Evolutionary conservation across 1,140 invertebrate species (phyloP).

Genomic region (Pseudomyrmex gracilis): DNA sequence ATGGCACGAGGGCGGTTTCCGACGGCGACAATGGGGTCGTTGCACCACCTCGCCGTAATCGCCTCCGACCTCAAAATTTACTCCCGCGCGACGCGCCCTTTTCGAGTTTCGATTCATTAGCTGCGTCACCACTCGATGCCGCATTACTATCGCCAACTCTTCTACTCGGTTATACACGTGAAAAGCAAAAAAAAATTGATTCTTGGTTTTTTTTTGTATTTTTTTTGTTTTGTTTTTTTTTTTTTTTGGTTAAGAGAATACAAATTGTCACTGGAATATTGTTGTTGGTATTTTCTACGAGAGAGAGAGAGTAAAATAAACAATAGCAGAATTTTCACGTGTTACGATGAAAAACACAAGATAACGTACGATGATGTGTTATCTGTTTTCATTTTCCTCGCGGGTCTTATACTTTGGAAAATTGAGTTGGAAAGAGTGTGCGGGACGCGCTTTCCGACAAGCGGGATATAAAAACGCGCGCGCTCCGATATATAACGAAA

Average conservation of each 20-base stretch:
- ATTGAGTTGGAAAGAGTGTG: neutral
- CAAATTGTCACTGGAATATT: neutral
- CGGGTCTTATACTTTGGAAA: neutral
- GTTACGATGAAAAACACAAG: too few species aligned
- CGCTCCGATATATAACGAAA: too few species aligned
- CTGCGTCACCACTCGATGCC: neutral
- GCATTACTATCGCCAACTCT: neutral
- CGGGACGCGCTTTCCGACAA: neutral
- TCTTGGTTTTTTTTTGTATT: constrained; percentile 1
- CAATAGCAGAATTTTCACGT: too few species aligned
- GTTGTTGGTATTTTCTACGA: neutral
- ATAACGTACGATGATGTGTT: neutral
- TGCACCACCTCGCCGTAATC: constrained; percentile 14
- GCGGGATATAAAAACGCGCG: neutral
- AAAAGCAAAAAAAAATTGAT: neutral
- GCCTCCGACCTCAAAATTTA: constrained; percentile 38
- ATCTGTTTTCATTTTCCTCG: too few species aligned
- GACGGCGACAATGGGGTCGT: constrained; percentile 36
- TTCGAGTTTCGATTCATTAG: constrained; percentile 52
- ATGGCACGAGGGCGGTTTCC: constrained; percentile 4
- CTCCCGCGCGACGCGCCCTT: constrained; percentile 41
- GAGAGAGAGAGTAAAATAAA: too few species aligned
- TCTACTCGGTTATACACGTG: neutral
- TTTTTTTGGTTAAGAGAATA: too few species aligned
- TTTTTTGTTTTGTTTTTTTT: too few species aligned